These are phyloP conservation scores for Pseudorhombus dupliciocellatus DNA, from an alignment of 2,113 vertebrate genomes.

Conservation along the genomic window DNA sequence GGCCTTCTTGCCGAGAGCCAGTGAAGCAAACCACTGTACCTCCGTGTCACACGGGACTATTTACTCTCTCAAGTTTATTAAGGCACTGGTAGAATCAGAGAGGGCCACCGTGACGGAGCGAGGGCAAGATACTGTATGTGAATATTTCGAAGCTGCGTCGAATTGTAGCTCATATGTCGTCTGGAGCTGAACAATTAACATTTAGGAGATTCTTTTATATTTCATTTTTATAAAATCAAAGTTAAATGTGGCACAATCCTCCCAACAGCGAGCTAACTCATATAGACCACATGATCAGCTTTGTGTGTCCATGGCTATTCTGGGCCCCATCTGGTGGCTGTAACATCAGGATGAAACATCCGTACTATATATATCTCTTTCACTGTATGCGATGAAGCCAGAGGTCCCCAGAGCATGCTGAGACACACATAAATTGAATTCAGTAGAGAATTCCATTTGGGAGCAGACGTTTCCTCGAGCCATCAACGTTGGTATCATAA, in stretches of 20 bases:
- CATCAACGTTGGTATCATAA: conserved; percentile 49
- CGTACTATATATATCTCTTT: conserved; percentile 40
- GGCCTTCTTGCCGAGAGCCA: background rate
- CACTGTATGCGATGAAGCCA: conserved; percentile 36
- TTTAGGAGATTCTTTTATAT: background rate
- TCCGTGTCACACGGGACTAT: background rate
- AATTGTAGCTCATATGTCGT: too few species aligned
- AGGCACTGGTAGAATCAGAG: too few species aligned
- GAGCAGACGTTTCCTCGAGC: conserved; percentile 62
- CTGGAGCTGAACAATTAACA: background rate
- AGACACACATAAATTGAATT: conserved; percentile 59
- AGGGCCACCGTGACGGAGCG: too few species aligned
- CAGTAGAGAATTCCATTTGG: conserved; percentile 59
- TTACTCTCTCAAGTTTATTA: too few species aligned
- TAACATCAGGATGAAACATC: conserved; percentile 50
- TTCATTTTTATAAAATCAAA: too few species aligned
- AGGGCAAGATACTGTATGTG: too few species aligned
- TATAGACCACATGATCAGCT: background rate
- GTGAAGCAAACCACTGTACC: background rate
- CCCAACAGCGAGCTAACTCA: background rate
- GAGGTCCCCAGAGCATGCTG: conserved; percentile 39
- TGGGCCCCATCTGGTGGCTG: conserved; percentile 3
- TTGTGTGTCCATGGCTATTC: conserved; percentile 21
- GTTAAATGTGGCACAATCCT: background rate
- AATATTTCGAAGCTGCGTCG: too few species aligned